These are phyloP conservation scores for Dimorphilus gyrociliatus DNA, from an alignment of 2,888 invertebrate species.

Conservation along the genomic window DNA sequence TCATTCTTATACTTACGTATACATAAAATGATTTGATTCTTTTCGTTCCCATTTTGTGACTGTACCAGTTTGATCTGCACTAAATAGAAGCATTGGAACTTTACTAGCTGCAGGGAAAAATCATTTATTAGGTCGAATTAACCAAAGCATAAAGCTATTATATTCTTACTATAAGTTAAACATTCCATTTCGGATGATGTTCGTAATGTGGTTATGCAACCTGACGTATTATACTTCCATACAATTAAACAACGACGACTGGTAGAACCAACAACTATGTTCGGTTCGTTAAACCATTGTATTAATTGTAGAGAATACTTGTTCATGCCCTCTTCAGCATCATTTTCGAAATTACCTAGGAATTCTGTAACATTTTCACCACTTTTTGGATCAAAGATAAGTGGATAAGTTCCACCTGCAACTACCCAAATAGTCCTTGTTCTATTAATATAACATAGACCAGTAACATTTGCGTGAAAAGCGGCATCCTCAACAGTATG, in stretches of 20 bases:
- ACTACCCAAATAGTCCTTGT: slow-evolving; percentile 36
- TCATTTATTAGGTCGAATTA: too few species aligned
- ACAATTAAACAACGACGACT: slow-evolving; percentile 30
- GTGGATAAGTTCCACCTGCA: slow-evolving; percentile 28
- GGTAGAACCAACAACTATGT: slow-evolving; percentile 32
- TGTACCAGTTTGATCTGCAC: slow-evolving; percentile 27
- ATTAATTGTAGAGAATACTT: slow-evolving; percentile 30
- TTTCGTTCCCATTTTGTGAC: slow-evolving; percentile 36
- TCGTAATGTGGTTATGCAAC: slow-evolving; percentile 32
- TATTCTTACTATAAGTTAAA: slow-evolving; percentile 30
- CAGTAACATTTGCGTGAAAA: slow-evolving; percentile 25
- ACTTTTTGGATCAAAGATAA: slow-evolving; percentile 34
- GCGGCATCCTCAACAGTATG: slow-evolving; percentile 27
- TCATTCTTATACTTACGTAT: slow-evolving; percentile 22
- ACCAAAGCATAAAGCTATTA: background rate
- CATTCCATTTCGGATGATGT: slow-evolving; percentile 25
- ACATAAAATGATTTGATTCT: slow-evolving; percentile 37
- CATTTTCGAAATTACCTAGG: slow-evolving; percentile 29
- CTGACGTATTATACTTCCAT: slow-evolving; percentile 34
- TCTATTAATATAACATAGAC: slow-evolving; percentile 30
- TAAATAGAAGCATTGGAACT: slow-evolving; percentile 33
- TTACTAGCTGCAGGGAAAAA: slow-evolving; percentile 22
- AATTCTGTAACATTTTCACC: slow-evolving; percentile 37
- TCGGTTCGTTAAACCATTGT: slow-evolving; percentile 29
- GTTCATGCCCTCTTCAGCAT: slow-evolving; percentile 33